Evolutionary conservation across 1,140 invertebrate genomes (phyloP).

Genomic region (Gryllus bimaculatus): DNA sequence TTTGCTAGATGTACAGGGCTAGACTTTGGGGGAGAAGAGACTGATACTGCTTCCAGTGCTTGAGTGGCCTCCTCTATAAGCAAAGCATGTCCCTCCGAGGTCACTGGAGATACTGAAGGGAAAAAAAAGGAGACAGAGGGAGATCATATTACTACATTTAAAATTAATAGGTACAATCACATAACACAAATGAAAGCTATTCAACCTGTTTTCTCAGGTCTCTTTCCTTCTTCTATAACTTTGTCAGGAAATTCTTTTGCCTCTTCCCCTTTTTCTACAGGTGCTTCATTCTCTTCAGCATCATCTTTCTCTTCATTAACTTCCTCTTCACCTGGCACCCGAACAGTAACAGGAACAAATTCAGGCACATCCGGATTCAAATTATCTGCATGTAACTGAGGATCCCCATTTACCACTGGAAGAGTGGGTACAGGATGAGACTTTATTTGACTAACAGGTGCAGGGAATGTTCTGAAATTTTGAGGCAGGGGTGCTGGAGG

Average conservation of each 20-base stretch:
- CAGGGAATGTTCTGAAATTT: conserved; percentile 14
- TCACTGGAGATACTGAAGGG: too few relatives aligned
- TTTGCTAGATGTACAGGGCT: neutral
- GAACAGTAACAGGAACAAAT: conserved; percentile 52
- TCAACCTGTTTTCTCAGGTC: too few relatives aligned
- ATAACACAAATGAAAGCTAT: too few relatives aligned
- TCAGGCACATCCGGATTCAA: conserved; percentile 80
- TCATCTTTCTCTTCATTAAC: conserved; percentile 14
- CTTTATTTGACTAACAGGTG: conserved; percentile 19
- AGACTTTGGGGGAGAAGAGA: neutral
- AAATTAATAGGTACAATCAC: too few relatives aligned
- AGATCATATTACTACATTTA: too few relatives aligned
- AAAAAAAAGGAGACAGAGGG: too few relatives aligned
- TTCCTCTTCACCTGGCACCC: conserved; percentile 6
- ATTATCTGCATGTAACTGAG: conserved; percentile 36
- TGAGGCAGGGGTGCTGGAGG: conserved; percentile 22
- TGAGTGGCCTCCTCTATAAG: neutral
- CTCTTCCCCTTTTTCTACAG: neutral
- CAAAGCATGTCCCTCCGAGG: neutral
- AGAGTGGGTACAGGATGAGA: conserved; percentile 23
- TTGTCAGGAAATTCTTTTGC: too few relatives aligned
- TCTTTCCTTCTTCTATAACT: too few relatives aligned
- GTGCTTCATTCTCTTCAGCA: neutral
- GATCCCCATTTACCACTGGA: neutral
- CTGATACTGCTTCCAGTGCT: neutral